phyloP scores from a whole-genome alignment of 1,140 invertebrate genomes.

The Bemisia tabaci region DNA sequence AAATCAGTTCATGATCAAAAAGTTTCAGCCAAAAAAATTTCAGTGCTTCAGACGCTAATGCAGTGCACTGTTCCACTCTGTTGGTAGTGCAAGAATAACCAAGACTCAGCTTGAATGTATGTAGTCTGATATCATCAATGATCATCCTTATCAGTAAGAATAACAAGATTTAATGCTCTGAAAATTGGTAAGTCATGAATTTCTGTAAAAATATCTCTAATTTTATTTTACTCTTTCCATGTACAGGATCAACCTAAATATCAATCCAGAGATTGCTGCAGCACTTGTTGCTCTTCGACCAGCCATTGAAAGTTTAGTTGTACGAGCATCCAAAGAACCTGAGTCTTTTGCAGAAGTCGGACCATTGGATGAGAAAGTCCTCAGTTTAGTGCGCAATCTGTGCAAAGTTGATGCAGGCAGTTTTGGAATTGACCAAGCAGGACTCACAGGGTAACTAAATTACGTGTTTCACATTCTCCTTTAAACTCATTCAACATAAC shows the following conservation, averaged over 20 bases:
- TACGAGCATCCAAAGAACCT: conserved; percentile 61
- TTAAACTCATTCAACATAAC: too few species aligned
- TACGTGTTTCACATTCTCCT: too few species aligned
- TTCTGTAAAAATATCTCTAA: not conserved
- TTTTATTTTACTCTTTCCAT: conserved; percentile 8
- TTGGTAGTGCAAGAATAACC: too few species aligned
- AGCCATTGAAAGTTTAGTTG: conserved; percentile 69
- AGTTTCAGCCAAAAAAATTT: too few species aligned
- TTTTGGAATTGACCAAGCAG: conserved; percentile 42
- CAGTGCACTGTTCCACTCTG: too few species aligned
- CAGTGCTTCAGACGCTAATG: too few species aligned
- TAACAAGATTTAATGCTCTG: too few species aligned
- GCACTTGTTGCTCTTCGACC: conserved; percentile 73
- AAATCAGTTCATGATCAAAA: too few species aligned
- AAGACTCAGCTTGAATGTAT: too few species aligned
- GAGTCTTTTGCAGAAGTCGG: conserved; percentile 44
- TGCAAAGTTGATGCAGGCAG: conserved; percentile 60
- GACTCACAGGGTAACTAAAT: conserved; percentile 28
- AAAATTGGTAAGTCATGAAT: not conserved
- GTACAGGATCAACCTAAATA: conserved; percentile 70
- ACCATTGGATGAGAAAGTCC: conserved; percentile 39
- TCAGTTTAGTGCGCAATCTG: conserved; percentile 44
- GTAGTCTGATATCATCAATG: too few species aligned
- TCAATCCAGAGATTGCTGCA: conserved; percentile 61
- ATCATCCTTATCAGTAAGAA: not conserved